Conservation (phyloP, 2,888 invertebrate genomes). For the Desoria tigrina region DNA sequence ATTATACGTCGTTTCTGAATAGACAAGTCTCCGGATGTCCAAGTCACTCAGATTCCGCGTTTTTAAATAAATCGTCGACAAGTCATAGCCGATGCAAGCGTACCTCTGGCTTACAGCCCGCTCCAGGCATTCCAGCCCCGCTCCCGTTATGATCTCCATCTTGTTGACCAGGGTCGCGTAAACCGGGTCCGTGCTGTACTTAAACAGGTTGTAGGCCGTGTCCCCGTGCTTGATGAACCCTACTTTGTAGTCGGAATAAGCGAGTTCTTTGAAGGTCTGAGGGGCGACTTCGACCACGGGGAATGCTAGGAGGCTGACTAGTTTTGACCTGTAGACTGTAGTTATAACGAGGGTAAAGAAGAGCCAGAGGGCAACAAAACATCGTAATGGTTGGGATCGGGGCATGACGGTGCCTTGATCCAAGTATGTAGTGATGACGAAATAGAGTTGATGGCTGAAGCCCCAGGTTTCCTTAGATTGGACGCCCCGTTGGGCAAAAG, state of each 20-base stretch:
- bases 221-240: constrained; percentile 41
- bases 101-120: constrained; percentile 21
- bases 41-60: constrained; percentile 29
- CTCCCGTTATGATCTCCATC: constrained; percentile 32
- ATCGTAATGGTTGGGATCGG: constrained; percentile 6
- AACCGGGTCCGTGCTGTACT: constrained; percentile 25
- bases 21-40: constrained; percentile 19
- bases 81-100: constrained; percentile 32
- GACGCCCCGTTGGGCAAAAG: background rate
- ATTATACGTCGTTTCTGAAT: constrained; percentile 31
- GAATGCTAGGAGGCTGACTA: constrained; percentile 35
- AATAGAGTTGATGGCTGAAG: background rate
- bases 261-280: constrained; percentile 23
- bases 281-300: constrained; percentile 31
- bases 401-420: constrained; percentile 6
- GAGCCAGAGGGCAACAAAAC: constrained; percentile 30
- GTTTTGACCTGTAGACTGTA: constrained; percentile 35
- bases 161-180: constrained; percentile 22
- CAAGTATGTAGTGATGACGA: background rate
- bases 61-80: constrained; percentile 25
- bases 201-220: constrained; percentile 25
- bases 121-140: constrained; percentile 28
- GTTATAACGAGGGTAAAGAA: constrained; percentile 36
- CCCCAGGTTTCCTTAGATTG: background rate
- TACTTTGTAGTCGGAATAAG: constrained; percentile 14